Percentiles rank a stretch among this genome's conserved stretches.
These are phyloP conservation scores for Herpailurus yagouaroundi DNA, from an alignment of 2,113 vertebrate species.

Conservation along the genomic window DNA sequence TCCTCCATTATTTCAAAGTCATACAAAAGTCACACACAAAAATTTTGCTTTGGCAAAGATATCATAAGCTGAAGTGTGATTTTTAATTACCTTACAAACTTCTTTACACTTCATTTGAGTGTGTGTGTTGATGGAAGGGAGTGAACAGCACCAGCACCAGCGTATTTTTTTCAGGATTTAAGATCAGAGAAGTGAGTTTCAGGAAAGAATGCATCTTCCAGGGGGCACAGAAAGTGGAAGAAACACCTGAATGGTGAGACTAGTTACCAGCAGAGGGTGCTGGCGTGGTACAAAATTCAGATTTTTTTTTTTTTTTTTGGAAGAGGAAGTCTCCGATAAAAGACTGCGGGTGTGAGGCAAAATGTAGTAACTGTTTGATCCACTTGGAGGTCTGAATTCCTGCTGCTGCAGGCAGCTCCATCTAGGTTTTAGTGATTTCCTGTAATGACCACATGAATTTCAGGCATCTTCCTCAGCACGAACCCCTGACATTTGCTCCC, in stretches of 20 bases:
- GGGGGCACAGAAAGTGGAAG: neutral
- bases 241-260: neutral
- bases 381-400: fast-evolving
- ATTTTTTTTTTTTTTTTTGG: neutral
- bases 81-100: neutral
- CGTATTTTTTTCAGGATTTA: too few species aligned
- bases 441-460: neutral
- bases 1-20: neutral
- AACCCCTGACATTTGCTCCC: neutral
- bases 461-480: neutral
- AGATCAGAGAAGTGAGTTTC: neutral
- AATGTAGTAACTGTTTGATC: neutral
- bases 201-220: neutral
- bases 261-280: slow-evolving; percentile 81
- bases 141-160: neutral
- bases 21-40: neutral
- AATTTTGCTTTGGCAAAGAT: neutral
- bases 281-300: slow-evolving; percentile 56
- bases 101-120: neutral
- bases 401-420: neutral
- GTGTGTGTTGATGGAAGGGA: neutral
- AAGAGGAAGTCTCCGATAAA: neutral
- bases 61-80: neutral
- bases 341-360: neutral
- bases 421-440: neutral